Percentiles rank a stretch among this genome's conserved stretches.
These are phyloP conservation scores for Strigamia crassipes DNA, from an alignment of 2,888 invertebrate species.

Conservation along the genomic window DNA sequence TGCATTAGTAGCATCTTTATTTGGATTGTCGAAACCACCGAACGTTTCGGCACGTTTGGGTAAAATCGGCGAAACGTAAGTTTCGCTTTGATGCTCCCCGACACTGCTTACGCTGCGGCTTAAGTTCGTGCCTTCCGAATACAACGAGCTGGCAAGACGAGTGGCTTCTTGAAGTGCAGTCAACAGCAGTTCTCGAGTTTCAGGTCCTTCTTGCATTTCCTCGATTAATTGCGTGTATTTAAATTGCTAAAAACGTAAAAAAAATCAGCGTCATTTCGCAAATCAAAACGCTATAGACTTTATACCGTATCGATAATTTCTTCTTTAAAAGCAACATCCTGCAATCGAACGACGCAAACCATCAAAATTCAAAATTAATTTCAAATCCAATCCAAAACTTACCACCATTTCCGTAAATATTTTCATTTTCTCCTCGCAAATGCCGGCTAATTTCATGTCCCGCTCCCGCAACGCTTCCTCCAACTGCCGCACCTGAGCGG, in stretches of 20 bases:
- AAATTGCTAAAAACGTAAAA: constrained; percentile 45
- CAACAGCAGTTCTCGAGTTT: constrained; percentile 74
- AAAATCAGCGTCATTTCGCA: too few species aligned
- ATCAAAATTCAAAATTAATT: neutral
- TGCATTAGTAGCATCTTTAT: constrained; percentile 51
- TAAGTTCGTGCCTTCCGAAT: constrained; percentile 69
- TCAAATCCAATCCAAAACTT: constrained; percentile 27
- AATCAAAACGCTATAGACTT: too few species aligned
- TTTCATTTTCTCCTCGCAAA: constrained; percentile 87
- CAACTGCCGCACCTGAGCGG: constrained; percentile 77
- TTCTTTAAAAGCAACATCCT: constrained; percentile 54
- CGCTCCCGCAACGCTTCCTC: constrained; percentile 82
- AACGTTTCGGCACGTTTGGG: constrained; percentile 95
- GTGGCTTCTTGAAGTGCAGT: constrained; percentile 71
- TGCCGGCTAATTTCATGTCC: constrained; percentile 81
- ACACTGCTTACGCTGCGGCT: constrained; percentile 92
- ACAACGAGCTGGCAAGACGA: constrained; percentile 56
- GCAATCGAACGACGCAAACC: constrained; percentile 41
- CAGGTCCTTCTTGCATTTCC: constrained; percentile 60
- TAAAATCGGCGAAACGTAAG: constrained; percentile 81
- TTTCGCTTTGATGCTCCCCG: constrained; percentile 85
- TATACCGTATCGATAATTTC: constrained; percentile 49
- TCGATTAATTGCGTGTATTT: constrained; percentile 76
- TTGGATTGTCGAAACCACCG: constrained; percentile 80
- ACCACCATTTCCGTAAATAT: constrained; percentile 69